Evolutionary conservation across 1,140 invertebrate genomes (phyloP), one percentile per base, ranked within the genome.

Genomic region (Episyrphus balteatus): DNA sequence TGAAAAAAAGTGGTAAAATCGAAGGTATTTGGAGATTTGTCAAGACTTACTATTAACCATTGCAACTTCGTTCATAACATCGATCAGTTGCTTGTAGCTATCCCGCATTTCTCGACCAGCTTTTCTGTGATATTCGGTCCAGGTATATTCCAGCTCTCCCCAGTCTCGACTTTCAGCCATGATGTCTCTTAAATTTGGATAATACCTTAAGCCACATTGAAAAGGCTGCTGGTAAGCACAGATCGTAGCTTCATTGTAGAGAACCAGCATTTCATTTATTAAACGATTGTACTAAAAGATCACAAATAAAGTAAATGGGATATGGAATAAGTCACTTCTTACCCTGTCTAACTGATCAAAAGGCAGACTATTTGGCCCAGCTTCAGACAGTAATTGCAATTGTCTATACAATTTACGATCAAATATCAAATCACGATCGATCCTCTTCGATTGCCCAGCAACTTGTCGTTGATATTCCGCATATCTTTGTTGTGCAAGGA

Each of bases 61-160:
- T 1, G 92, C 86, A 8, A 89, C 91, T 52, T 92, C 81, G 56
- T 96, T 95, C 43, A 83, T 87, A 2, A 96, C 67, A 31, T 83
- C 76, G 0, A 91, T 80, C 54, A 92, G 76, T 59, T 91, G 84
- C 42, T 85, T 79, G 59, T 88, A 98, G 6, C 86, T 68, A 45
- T 88, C 79, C 47, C 83, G 78, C 56, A 95, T 83, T 53, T 84
- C 78, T 40, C 81, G 80, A 0, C 84, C 85, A 11, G 83, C 84
- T 48, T 82, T 78, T 53, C 85, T 74, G 53, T 90, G 75, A 88
- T 90, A 96, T 57, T 88, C 84, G 0, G 81, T 79, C 92, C 92
- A 97, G 0, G 83, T 78, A 54, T 88, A 81, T 51, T 85, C 83
- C 42, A 92, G 59, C 62, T 91, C 87, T 47, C 89, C 84, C 83